Base-by-base conservation (phyloP, 2,113 vertebrate genomes). In the Cephalopterus ornatus region DNA sequence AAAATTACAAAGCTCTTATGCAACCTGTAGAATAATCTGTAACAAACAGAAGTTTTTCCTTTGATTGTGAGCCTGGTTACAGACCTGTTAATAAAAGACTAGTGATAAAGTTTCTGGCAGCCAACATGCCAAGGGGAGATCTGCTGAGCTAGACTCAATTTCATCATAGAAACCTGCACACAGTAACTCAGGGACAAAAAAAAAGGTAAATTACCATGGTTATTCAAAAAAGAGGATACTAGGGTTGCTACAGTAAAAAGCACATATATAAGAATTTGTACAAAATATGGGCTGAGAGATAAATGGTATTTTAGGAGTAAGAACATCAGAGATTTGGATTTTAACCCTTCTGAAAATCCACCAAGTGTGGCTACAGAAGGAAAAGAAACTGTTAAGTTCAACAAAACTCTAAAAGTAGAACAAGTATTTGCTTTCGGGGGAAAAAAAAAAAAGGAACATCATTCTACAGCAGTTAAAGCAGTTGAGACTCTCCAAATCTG, bases 1-100 rank as follows among this genome's bases (percentile, higher is more conserved):
- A 80, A 82, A 96, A 66, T 84, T 68, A 77, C 92, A 86, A 75
- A 85, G 71, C 41, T 83, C 79, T 94, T 91, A 88, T 11, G 72
- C 92, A 90, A 74, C 65, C 19, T 56, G 53, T 55, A 78, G 73
- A 33, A 89, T 53, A 75, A 89, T 39, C 53, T 66, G 1, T 52
- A 92, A 78, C 50, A 91, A 81, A 59, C 14, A n/a, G 12, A 78
- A 80, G 58, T 23, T 79, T 82, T 74, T 88, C 71, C 37, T 23
- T 65, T 20, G 23, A 44, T 52, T 46, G 33, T 35, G 11, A 86
- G 79, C 44, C 39, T 59, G n/a, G 33, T 62, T 83, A 65, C 27
- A 93, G 72, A 85, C 24, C 55, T 92, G 85, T 63, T 92, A 94
- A 90, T 88, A 94, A 61, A 77, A 88, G 71, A 41, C 33, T 9